Conservation (phyloP, 2,797 vertebrate genomes). For the Ispidina picta region DNA sequence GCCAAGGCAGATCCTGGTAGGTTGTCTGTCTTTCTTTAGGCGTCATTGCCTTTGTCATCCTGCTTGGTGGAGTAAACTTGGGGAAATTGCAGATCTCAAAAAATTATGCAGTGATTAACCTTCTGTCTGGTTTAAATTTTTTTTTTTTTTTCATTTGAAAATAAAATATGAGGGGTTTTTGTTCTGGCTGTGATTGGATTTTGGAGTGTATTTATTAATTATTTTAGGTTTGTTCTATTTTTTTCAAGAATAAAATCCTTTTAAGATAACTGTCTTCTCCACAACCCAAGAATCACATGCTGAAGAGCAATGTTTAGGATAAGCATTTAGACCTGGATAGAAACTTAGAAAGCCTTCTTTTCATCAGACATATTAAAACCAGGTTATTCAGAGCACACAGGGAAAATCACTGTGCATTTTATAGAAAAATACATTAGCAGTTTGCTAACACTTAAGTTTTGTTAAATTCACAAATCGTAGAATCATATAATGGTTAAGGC, state of each 20-base stretch:
- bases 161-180: not conserved
- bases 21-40: slow-evolving; percentile 14
- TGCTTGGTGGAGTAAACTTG: not conserved
- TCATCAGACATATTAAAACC: not conserved
- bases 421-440: not conserved
- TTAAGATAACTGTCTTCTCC: not conserved
- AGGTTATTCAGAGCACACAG: not conserved
- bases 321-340: not conserved
- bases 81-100: not conserved
- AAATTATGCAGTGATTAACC: not conserved
- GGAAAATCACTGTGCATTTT: not conserved
- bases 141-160: not conserved
- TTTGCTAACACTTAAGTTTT: not conserved
- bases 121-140: not conserved
- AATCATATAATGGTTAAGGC: too few relatives aligned
- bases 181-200: not conserved
- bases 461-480: not conserved
- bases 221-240: not conserved
- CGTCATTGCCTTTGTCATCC: not conserved
- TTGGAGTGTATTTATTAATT: not conserved
- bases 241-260: not conserved
- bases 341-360: not conserved
- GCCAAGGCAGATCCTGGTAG: slow-evolving; percentile 81
- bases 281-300: not conserved
- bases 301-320: not conserved